These are phyloP conservation scores for Drosophila maculinotata DNA, from an alignment of 2,888 invertebrate species.

Conservation along the genomic window DNA sequence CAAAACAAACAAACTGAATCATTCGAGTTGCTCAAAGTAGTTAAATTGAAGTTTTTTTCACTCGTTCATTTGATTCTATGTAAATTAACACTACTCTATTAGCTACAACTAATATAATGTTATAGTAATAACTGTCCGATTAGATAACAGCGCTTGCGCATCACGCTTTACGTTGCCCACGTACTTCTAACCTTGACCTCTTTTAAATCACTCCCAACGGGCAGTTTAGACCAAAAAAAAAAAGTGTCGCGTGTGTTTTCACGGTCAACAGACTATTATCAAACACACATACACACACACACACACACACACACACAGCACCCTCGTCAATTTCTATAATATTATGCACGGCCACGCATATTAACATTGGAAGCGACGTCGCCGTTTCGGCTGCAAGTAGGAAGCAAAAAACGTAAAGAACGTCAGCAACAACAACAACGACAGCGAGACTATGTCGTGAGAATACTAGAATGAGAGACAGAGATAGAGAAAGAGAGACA, in stretches of 20 bases:
- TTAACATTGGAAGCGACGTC: conserved; percentile 55
- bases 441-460: conserved; percentile 1
- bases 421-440: conserved; percentile 15
- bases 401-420: conserved; percentile 33
- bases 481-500: too few species aligned
- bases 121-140: neutral
- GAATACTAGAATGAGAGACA: too few species aligned
- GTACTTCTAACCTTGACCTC: conserved; percentile 66
- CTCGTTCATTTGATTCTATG: neutral
- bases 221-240: conserved; percentile 31
- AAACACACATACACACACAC: conserved; percentile 6
- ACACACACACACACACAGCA: conserved; percentile 24
- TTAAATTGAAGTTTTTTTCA: neutral
- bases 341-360: conserved; percentile 49
- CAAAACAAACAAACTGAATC: neutral
- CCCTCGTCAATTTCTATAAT: conserved; percentile 31
- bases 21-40: neutral
- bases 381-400: conserved; percentile 31
- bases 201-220: conserved; percentile 42
- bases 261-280: conserved; percentile 33
- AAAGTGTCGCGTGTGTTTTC: conserved; percentile 21
- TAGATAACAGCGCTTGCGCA: conserved; percentile 29
- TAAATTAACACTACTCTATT: too few species aligned
- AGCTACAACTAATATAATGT: too few species aligned
- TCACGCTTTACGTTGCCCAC: conserved; percentile 6